Conservation (phyloP, 2,888 invertebrate species). For the Acleris holmiana region DNA sequence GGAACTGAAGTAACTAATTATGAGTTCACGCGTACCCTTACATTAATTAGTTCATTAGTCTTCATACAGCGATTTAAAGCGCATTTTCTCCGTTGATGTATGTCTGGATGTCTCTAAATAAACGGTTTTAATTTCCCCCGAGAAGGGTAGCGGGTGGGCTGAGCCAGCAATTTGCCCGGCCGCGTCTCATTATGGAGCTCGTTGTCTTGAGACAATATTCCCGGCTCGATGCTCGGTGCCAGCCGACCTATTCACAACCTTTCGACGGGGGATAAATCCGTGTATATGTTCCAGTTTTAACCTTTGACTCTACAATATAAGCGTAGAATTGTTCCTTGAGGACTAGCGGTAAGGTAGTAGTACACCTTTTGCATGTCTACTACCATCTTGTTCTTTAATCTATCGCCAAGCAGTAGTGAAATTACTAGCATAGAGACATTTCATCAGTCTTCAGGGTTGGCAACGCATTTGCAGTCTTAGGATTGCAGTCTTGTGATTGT, state of each 20-base stretch:
- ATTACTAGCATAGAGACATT: too few relatives aligned
- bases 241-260: slow-evolving; percentile 26
- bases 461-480: too few relatives aligned
- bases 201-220: slow-evolving; percentile 59
- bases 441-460: too few relatives aligned
- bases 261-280: slow-evolving; percentile 13
- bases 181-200: slow-evolving; percentile 60
- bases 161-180: slow-evolving; percentile 59
- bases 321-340: too few relatives aligned
- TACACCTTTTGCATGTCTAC: too few relatives aligned
- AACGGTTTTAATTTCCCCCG: slow-evolving; percentile 71
- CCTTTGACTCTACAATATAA: too few relatives aligned
- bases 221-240: slow-evolving; percentile 34
- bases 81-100: slow-evolving; percentile 48
- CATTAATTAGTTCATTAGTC: slow-evolving; percentile 36
- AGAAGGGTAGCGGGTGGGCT: slow-evolving; percentile 50
- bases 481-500: too few relatives aligned
- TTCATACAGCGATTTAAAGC: slow-evolving; percentile 36
- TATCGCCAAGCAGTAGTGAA: too few relatives aligned
- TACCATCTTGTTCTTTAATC: too few relatives aligned
- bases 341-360: too few relatives aligned
- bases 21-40: slow-evolving; percentile 10
- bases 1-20: slow-evolving; percentile 25
- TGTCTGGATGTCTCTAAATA: slow-evolving; percentile 58
- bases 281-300: neutral